Evolutionary conservation across 2,113 vertebrate genomes (phyloP).

Genomic region (Ammodytes marinus): DNA sequence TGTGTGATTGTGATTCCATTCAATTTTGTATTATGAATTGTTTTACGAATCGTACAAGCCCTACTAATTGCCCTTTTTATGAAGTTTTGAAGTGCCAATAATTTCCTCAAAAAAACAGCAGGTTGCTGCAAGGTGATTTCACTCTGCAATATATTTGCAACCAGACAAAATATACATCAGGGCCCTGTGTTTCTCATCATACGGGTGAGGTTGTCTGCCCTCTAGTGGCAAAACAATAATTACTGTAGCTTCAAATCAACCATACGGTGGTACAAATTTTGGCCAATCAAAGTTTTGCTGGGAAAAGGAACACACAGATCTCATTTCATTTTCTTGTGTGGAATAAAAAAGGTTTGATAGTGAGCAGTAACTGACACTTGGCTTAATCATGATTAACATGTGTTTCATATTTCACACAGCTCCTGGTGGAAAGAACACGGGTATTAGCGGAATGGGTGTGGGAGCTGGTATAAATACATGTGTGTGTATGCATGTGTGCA

Average conservation of each 20-base stretch:
- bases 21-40: no score
- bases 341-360: conserved; percentile 35
- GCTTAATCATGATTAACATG: conserved; percentile 66
- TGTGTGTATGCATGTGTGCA: conserved; percentile 14
- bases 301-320: neutral
- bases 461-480: conserved; percentile 4
- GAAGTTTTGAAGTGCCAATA: no score
- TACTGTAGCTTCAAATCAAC: conserved; percentile 23
- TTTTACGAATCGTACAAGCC: no score
- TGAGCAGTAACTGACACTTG: conserved; percentile 50
- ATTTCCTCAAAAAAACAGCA: no score
- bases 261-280: neutral
- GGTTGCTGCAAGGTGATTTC: no score
- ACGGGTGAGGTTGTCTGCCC: no score
- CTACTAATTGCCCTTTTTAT: no score
- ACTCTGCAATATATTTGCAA: no score
- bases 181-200: neutral
- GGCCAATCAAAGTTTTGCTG: conserved; percentile 14
- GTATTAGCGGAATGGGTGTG: conserved; percentile 35
- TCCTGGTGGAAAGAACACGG: conserved; percentile 50
- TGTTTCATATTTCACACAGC: conserved; percentile 71
- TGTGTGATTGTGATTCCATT: no score
- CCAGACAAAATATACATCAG: neutral
- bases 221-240: neutral
- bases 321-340: conserved; percentile 19